Percentiles rank a stretch among this genome's conserved stretches.
These are phyloP conservation scores for Semaprochilodus insignis DNA, from an alignment of 2,797 vertebrate species.

Conservation along the genomic window DNA sequence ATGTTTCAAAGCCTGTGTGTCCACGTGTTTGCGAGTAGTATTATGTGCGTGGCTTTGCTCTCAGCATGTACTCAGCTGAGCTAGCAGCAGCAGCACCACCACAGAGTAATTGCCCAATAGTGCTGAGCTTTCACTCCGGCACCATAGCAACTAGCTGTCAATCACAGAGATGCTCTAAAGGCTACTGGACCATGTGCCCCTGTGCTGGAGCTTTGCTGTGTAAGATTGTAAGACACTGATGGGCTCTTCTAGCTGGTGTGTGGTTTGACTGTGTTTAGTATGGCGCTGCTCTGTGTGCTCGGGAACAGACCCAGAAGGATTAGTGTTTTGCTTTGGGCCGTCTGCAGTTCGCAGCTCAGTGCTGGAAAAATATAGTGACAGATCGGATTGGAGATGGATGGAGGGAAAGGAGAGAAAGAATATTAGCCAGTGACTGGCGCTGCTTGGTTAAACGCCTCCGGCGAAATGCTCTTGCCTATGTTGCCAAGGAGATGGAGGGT, in stretches of 20 bases:
- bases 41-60: conserved; percentile 10
- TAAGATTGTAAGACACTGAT: too few relatives aligned
- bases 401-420: conserved; percentile 6
- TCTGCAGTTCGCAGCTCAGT: background rate
- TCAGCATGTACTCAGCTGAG: conserved; percentile 43
- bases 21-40: background rate
- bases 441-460: conserved; percentile 48
- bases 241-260: too few relatives aligned
- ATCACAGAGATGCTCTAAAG: conserved; percentile 29
- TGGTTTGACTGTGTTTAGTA: background rate
- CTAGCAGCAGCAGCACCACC: conserved; percentile 40
- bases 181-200: background rate
- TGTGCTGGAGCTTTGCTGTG: background rate
- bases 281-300: background rate
- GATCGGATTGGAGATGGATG: conserved; percentile 8
- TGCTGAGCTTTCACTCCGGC: conserved; percentile 51
- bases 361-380: conserved; percentile 28
- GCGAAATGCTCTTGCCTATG: conserved; percentile 44
- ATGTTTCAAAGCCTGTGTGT: background rate
- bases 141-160: conserved; percentile 48
- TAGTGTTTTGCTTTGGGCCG: background rate
- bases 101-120: background rate
- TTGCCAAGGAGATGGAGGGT: conserved; percentile 57
- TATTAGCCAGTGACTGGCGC: conserved; percentile 47
- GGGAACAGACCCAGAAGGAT: background rate